Percentiles rank a stretch among this genome's conserved stretches.
phyloP scores from a whole-genome alignment of 2,888 invertebrate genomes.

The Cetonia aurata region DNA sequence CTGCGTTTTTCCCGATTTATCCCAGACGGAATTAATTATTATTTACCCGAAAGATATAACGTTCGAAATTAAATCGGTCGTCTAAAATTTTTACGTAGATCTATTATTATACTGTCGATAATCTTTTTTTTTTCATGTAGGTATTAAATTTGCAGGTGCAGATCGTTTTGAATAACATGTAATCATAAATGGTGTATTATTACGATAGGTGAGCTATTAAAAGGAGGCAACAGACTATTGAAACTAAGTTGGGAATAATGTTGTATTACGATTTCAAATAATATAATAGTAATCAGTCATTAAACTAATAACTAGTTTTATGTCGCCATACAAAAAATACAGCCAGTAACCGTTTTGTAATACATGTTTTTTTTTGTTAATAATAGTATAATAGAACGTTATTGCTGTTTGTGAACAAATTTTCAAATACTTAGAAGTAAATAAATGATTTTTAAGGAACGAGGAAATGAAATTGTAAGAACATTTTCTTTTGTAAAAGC shows the following conservation, averaged over 20 bases:
- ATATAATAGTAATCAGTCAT: too few species aligned
- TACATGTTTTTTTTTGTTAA: too few species aligned
- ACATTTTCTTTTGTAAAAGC: too few species aligned
- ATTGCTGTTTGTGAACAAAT: too few species aligned
- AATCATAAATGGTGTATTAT: slow-evolving; percentile 15
- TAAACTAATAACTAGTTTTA: too few species aligned
- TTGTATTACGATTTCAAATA: background rate
- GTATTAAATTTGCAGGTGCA: slow-evolving; percentile 35
- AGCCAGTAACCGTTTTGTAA: too few species aligned
- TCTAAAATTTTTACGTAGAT: slow-evolving; percentile 29
- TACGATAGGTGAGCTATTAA: slow-evolving; percentile 19
- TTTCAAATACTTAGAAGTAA: too few species aligned
- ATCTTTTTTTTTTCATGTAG: slow-evolving; percentile 11
- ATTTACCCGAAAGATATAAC: slow-evolving; percentile 35
- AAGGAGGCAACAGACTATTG: slow-evolving; percentile 6
- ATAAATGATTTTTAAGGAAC: too few species aligned
- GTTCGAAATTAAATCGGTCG: slow-evolving; percentile 33
- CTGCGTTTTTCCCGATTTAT: slow-evolving; percentile 22
- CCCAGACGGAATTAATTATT: slow-evolving; percentile 35
- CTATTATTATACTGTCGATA: slow-evolving; percentile 36
- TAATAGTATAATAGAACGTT: too few species aligned
- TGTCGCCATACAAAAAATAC: too few species aligned
- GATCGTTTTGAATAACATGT: slow-evolving; percentile 37
- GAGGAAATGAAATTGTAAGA: too few species aligned
- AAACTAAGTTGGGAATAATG: background rate